phyloP scores from a whole-genome alignment of 2,888 invertebrate genomes.

The Salticus scenicus region DNA sequence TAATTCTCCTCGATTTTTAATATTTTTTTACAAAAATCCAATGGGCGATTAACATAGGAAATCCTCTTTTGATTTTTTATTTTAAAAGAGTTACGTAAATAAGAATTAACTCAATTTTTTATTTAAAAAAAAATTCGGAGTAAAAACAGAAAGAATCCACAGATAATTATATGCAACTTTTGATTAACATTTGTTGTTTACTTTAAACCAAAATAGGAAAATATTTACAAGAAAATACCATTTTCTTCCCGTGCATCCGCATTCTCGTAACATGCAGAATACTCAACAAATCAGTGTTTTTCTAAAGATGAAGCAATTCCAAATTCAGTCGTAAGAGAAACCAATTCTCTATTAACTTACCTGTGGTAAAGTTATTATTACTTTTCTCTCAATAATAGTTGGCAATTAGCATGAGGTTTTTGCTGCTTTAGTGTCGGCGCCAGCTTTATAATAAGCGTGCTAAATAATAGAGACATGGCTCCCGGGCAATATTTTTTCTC shows the following conservation, averaged over 20 bases:
- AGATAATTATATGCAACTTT: too few relatives aligned
- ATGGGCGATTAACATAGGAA: too few relatives aligned
- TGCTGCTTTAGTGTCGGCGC: constrained; percentile 46
- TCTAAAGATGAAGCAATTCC: not conserved
- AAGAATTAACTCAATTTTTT: too few relatives aligned
- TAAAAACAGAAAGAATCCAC: too few relatives aligned
- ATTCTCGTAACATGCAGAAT: not conserved
- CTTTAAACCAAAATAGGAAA: too few relatives aligned
- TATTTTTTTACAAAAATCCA: too few relatives aligned
- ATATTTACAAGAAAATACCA: not conserved
- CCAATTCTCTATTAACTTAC: not conserved
- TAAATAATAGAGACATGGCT: constrained; percentile 54
- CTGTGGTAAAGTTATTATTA: not conserved
- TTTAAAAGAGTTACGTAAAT: too few relatives aligned
- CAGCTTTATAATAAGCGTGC: constrained; percentile 40
- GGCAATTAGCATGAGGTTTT: not conserved
- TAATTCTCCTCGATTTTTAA: too few relatives aligned
- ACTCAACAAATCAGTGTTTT: not conserved
- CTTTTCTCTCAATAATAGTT: not conserved
- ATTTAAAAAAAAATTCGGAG: too few relatives aligned
- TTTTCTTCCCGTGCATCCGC: not conserved
- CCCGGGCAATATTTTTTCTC: constrained; percentile 9
- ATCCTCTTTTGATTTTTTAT: too few relatives aligned
- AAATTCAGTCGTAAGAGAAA: not conserved
- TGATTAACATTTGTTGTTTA: too few relatives aligned